Conservation (phyloP, 2,797 vertebrate genomes). For the Rhinogobio ventralis region DNA sequence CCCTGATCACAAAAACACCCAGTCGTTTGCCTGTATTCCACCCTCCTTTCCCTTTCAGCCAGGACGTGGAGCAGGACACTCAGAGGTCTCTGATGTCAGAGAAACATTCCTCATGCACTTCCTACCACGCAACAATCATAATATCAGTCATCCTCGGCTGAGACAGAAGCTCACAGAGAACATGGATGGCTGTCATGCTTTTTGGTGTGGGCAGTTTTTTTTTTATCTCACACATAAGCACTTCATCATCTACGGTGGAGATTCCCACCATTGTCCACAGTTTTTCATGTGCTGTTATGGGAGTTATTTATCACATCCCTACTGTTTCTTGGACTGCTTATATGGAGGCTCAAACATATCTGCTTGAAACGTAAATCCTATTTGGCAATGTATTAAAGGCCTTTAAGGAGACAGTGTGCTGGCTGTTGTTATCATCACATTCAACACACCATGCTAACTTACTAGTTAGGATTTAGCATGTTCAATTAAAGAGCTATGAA, state of each 20-base stretch:
- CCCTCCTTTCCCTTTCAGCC: slow-evolving; percentile 32
- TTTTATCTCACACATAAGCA: slow-evolving; percentile 1
- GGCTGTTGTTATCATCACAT: slow-evolving; percentile 41
- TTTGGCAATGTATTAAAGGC: slow-evolving; percentile 40
- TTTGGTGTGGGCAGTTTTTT: slow-evolving; percentile 40
- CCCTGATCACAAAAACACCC: slow-evolving; percentile 58
- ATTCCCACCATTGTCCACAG: slow-evolving; percentile 59
- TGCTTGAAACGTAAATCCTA: slow-evolving; percentile 47
- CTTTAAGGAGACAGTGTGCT: slow-evolving; percentile 37
- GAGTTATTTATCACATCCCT: slow-evolving; percentile 46
- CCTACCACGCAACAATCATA: slow-evolving; percentile 53
- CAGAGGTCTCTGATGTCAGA: slow-evolving; percentile 46
- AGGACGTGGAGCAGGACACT: slow-evolving; percentile 33
- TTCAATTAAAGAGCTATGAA: background rate
- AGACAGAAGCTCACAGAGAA: slow-evolving; percentile 4
- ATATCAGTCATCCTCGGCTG: slow-evolving; percentile 32
- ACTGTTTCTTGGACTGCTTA: slow-evolving; percentile 55
- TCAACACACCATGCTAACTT: background rate
- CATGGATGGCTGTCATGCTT: slow-evolving; percentile 16
- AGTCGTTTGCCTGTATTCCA: slow-evolving; percentile 55
- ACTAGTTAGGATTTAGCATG: background rate
- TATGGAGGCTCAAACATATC: slow-evolving; percentile 49
- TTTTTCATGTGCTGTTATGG: slow-evolving; percentile 42
- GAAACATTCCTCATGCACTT: slow-evolving; percentile 51
- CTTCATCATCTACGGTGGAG: slow-evolving; percentile 26